A percentile compares a stretch with the other conserved stretches of the same genome.
Evolutionary conservation across 2,797 vertebrate species (phyloP).

Genomic region (Echeneis naucrates): DNA sequence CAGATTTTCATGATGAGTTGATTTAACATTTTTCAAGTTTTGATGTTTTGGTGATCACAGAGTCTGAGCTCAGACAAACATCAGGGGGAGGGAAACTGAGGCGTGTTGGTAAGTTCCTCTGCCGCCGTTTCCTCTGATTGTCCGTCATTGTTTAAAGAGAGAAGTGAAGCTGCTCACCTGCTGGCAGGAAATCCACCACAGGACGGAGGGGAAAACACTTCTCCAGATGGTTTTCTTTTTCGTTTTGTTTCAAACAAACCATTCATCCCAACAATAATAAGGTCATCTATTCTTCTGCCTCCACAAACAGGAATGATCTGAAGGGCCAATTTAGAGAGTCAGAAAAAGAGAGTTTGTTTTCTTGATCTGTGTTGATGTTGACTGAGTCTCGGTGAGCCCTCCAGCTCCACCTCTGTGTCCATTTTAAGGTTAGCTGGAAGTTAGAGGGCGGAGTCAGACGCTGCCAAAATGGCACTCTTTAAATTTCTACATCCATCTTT

Average conservation of each 20-base stretch:
- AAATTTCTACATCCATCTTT: too few species aligned
- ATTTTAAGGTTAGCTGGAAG: too few species aligned
- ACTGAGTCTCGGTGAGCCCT: too few species aligned
- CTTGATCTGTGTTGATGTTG: too few species aligned
- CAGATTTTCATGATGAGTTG: too few species aligned
- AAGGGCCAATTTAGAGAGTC: too few species aligned
- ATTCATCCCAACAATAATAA: slow-evolving; percentile 46
- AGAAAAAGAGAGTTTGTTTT: too few species aligned
- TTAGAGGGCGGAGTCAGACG: too few species aligned
- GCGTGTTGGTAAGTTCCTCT: slow-evolving; percentile 6
- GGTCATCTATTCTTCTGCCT: slow-evolving; percentile 41
- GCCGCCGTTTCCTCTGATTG: slow-evolving; percentile 56
- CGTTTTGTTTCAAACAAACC: slow-evolving; percentile 32
- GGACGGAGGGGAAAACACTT: slow-evolving; percentile 37
- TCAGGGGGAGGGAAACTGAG: slow-evolving; percentile 24
- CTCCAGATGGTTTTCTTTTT: slow-evolving; percentile 41
- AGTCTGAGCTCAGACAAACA: slow-evolving; percentile 2
- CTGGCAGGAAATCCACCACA: slow-evolving; percentile 58
- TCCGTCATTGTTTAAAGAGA: slow-evolving; percentile 38
- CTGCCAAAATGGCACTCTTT: too few species aligned
- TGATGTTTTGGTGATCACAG: slow-evolving; percentile 1
- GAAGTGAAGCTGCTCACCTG: slow-evolving; percentile 46
- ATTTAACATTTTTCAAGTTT: too few species aligned
- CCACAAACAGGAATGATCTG: slow-evolving; percentile 51
- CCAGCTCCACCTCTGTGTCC: too few species aligned